Conservation (phyloP, 2,113 vertebrate species). For the Leptodactylus fuscus region DNA sequence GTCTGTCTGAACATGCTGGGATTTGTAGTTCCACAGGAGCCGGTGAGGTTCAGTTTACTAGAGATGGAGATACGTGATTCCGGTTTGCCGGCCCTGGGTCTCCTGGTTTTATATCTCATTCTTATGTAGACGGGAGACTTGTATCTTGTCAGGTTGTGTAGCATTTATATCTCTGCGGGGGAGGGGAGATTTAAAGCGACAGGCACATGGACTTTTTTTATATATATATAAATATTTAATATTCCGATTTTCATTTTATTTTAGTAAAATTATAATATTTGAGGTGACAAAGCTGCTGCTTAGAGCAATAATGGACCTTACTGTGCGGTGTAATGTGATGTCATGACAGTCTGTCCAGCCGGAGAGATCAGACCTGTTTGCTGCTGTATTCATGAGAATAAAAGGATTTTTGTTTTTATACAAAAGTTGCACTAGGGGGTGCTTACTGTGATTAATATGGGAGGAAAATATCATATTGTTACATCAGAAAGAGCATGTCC, state of each 20-base stretch:
- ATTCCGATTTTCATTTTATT: neutral
- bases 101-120: neutral
- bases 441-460: no score
- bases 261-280: constrained; percentile 1
- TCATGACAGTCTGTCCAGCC: neutral
- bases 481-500: no score
- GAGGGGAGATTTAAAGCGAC: neutral
- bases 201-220: neutral
- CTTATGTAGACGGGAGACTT: neutral
- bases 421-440: no score
- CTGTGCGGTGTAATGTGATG: constrained; percentile 2
- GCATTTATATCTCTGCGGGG: neutral
- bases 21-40: no score
- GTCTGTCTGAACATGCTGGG: no score
- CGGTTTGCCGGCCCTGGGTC: no score
- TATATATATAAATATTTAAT: neutral
- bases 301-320: constrained; percentile 39
- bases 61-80: neutral
- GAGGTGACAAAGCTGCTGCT: neutral
- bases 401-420: constrained; percentile 10
- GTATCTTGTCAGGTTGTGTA: neutral
- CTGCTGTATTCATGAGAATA: constrained; percentile 6
- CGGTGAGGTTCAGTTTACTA: no score
- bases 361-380: neutral
- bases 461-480: no score